Conservation (phyloP, 2,113 vertebrate genomes). For the Dicerorhinus sumatrensis region DNA sequence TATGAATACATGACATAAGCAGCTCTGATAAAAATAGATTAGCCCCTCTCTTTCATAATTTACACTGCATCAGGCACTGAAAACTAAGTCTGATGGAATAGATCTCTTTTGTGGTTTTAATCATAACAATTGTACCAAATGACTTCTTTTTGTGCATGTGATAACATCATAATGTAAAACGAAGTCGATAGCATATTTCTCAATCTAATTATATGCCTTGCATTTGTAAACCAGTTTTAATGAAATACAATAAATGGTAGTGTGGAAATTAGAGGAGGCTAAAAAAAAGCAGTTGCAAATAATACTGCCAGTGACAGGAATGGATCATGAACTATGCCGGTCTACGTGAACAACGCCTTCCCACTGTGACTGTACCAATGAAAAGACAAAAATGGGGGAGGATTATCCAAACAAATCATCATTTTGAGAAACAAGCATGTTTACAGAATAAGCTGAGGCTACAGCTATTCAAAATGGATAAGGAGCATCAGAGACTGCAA, state of each 20-base stretch:
- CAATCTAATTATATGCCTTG: conserved; percentile 85
- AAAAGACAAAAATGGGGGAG: neutral
- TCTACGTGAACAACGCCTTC: conserved; percentile 55
- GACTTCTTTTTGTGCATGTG: conserved; percentile 84
- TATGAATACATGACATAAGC: conserved; percentile 72
- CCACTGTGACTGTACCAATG: neutral
- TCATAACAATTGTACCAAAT: conserved; percentile 86
- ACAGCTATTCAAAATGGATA: neutral
- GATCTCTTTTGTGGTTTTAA: conserved; percentile 85
- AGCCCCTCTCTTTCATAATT: conserved; percentile 80
- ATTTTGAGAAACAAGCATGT: conserved; percentile 30
- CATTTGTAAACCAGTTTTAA: conserved; percentile 83
- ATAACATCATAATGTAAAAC: conserved; percentile 87
- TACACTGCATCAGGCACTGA: conserved; percentile 78
- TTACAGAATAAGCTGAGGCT: neutral
- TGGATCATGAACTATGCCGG: conserved; percentile 33
- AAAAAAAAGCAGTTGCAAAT: conserved; percentile 64
- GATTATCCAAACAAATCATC: neutral
- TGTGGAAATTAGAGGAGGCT: conserved; percentile 73
- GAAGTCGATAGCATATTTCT: conserved; percentile 85
- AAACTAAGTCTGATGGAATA: conserved; percentile 81
- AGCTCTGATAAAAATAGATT: conserved; percentile 80
- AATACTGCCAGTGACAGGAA: conserved; percentile 61
- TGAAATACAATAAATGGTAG: conserved; percentile 81
- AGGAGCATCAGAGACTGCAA: neutral